Percentiles rank a stretch among this genome's conserved stretches.
These are phyloP conservation scores for Augiades crinisus DNA, from an alignment of 2,888 invertebrate genomes.

Conservation along the genomic window DNA sequence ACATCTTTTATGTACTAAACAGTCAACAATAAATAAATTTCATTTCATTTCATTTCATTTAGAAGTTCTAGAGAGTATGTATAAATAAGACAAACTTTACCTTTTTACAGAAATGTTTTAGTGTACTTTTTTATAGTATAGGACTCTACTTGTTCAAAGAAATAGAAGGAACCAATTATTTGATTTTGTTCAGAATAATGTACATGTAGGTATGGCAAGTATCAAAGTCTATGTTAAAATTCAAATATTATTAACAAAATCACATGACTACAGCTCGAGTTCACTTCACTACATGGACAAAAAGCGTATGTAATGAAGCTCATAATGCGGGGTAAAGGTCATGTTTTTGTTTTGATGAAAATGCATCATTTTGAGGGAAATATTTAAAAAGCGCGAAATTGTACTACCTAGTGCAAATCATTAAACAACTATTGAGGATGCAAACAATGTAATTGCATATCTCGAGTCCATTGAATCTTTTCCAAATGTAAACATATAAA, in stretches of 20 bases:
- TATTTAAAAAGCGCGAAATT: conserved; percentile 26
- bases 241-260: not conserved
- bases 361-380: conserved; percentile 2
- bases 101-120: not conserved
- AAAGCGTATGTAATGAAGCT: conserved; percentile 2
- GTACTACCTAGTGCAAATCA: not conserved
- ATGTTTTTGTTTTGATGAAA: conserved; percentile 28
- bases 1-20: too few species aligned
- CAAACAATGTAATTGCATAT: not conserved
- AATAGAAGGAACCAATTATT: too few species aligned
- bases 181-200: too few species aligned
- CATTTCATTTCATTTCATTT: too few species aligned
- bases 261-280: not conserved
- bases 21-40: too few species aligned
- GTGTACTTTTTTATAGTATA: too few species aligned
- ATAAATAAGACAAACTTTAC: too few species aligned
- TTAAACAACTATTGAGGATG: not conserved
- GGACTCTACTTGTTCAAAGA: too few species aligned
- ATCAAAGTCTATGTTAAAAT: not conserved
- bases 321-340: conserved; percentile 31
- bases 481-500: conserved; percentile 27
- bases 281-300: not conserved
- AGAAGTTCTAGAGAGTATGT: too few species aligned
- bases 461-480: not conserved
- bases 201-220: too few species aligned